Percentiles rank a stretch among this genome's conserved stretches.
Evolutionary conservation across 2,797 vertebrate species (phyloP).

Genomic region (Phylloscopus collybita): DNA sequence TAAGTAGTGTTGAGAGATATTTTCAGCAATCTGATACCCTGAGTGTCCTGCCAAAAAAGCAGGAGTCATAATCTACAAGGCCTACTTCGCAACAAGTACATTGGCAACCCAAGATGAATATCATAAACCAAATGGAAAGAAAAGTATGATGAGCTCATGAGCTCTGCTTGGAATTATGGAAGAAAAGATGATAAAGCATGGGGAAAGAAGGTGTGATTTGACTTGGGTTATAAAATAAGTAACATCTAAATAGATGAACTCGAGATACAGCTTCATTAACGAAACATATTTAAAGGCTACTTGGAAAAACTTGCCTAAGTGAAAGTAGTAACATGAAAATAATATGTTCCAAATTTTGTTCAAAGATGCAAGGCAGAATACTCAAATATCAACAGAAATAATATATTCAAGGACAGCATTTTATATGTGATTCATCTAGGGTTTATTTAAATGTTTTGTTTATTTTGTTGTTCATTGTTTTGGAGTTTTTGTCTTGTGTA

Average conservation of each 20-base stretch:
- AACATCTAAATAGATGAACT: not conserved
- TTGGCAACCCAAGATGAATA: conserved; percentile 10
- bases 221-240: not conserved
- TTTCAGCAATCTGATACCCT: not conserved
- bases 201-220: not conserved
- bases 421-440: not conserved
- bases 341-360: not conserved
- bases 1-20: not conserved
- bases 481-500: not conserved
- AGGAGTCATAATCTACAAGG: not conserved
- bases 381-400: not conserved
- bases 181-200: fast-evolving
- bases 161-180: conserved; percentile 21
- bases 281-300: not conserved
- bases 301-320: not conserved
- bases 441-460: not conserved
- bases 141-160: not conserved
- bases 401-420: not conserved
- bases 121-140: not conserved
- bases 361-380: not conserved
- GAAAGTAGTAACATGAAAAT: not conserved
- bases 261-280: not conserved
- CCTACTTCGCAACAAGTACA: not conserved
- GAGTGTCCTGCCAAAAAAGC: not conserved
- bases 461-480: fast-evolving